These are phyloP conservation scores for Nansenia antarctica DNA, from an alignment of 2,113 vertebrate species.

Conservation along the genomic window DNA sequence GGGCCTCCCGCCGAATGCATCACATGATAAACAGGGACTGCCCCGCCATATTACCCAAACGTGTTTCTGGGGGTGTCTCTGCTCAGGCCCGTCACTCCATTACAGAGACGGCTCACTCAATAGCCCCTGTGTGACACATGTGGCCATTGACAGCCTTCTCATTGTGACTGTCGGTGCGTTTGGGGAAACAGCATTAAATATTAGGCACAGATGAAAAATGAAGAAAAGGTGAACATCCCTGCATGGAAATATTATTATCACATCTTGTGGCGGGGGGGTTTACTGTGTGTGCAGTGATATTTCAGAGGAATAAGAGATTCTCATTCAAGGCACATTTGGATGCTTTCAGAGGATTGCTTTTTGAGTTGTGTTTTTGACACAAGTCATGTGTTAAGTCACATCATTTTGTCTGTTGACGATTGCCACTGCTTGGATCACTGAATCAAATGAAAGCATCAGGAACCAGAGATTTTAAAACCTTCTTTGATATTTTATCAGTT, in stretches of 20 bases:
- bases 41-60: conserved; percentile 74
- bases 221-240: conserved; percentile 30
- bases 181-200: conserved; percentile 58
- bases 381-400: too few relatives aligned
- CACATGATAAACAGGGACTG: conserved; percentile 88
- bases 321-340: background rate
- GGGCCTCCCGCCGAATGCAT: conserved; percentile 78
- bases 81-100: conserved; percentile 63
- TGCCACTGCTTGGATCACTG: background rate
- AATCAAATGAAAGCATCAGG: too few relatives aligned
- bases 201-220: conserved; percentile 48
- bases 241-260: conserved; percentile 18
- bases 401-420: conserved; percentile 1
- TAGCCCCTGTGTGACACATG: conserved; percentile 43
- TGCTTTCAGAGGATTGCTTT: background rate
- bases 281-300: background rate
- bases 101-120: conserved; percentile 57
- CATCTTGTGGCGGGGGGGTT: background rate
- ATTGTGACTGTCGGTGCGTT: conserved; percentile 48
- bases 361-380: too few relatives aligned
- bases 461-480: background rate
- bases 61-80: conserved; percentile 55
- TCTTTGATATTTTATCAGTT: background rate
- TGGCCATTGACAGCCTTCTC: conserved; percentile 48
- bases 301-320: background rate